Base-by-base conservation (phyloP, 2,113 vertebrate species). In the Myrmecobius fasciatus region DNA sequence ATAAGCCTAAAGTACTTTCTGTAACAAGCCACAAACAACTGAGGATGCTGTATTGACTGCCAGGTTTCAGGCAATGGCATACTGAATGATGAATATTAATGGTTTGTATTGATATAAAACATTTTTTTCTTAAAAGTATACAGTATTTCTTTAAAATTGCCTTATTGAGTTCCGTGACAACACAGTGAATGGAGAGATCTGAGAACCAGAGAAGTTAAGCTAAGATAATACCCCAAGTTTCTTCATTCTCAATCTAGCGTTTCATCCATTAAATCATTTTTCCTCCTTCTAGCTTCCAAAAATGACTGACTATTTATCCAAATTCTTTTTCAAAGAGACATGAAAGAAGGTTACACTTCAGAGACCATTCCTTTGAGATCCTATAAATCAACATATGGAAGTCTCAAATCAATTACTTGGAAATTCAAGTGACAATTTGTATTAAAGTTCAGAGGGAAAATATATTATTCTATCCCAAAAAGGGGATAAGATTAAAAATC, bases 1-100 rank as follows among this genome's bases (percentile, higher is more conserved):
- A 96, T 97, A 98, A 98, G 97, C 97, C 97, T 90, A 88, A 95
- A 97, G 90, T 96, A 93, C 96, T 98, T 98, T 96, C 95, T 96
- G 83, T 96, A 97, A 97, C 95, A 95, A 97, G 93, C 97, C 95
- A 97, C 48, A 93, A 97, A 92, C 97, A 97, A 97, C 49, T 94
- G 94, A 95, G 94, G 97, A 96, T 92, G 53, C 53, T 92, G 20
- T 95, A 97, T 97, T 96, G 97, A 92, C 96, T 95, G 97, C 95
- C 94, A 96, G 95, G 92, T 98, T 96, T 95, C 95, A 97, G 96
- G 94, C 96, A 97, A 97, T 47, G 36, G 96, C 93, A 97, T 93
- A 97, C 89, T 94, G 97, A 98, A 93, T 1, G 92, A 92, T 92
- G 97, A 46, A 94, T 96, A 89, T 92, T 95, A 94, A 96, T 53